Evolutionary conservation across 2,888 invertebrate species (phyloP).

Genomic region (Eumerus sabulonum): DNA sequence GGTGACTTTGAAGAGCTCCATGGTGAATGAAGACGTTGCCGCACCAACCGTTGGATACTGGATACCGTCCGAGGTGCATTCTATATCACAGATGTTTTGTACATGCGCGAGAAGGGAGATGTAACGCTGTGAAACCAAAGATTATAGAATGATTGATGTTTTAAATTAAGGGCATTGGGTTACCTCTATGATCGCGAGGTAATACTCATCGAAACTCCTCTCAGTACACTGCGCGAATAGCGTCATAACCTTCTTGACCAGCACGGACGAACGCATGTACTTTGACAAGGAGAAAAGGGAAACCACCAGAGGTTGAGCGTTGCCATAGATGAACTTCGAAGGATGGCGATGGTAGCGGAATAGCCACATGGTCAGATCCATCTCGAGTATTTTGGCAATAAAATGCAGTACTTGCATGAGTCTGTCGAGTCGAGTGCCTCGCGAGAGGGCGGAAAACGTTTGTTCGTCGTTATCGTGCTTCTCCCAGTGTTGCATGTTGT

Average conservation of each 20-base stretch:
- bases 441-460: slow-evolving; percentile 69
- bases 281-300: slow-evolving; percentile 72
- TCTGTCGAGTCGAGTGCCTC: slow-evolving; percentile 80
- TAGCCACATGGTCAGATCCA: slow-evolving; percentile 81
- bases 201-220: slow-evolving; percentile 70
- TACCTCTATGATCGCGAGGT: slow-evolving; percentile 74
- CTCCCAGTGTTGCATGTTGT: slow-evolving; percentile 75
- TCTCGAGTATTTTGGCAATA: slow-evolving; percentile 80
- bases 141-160: neutral
- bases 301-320: slow-evolving; percentile 73
- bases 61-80: slow-evolving; percentile 71
- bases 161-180: neutral
- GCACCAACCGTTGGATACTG: slow-evolving; percentile 73
- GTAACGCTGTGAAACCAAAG: slow-evolving; percentile 72
- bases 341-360: slow-evolving; percentile 78
- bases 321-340: slow-evolving; percentile 72
- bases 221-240: slow-evolving; percentile 72
- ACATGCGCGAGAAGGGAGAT: slow-evolving; percentile 74
- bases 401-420: slow-evolving; percentile 80
- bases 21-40: slow-evolving; percentile 72
- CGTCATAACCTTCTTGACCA: slow-evolving; percentile 73
- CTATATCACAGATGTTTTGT: slow-evolving; percentile 74
- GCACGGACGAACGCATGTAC: slow-evolving; percentile 70
- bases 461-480: slow-evolving; percentile 70
- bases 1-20: slow-evolving; percentile 74